Evolutionary conservation across 2,888 invertebrate species (phyloP).

Genomic region (Unio pictorum): DNA sequence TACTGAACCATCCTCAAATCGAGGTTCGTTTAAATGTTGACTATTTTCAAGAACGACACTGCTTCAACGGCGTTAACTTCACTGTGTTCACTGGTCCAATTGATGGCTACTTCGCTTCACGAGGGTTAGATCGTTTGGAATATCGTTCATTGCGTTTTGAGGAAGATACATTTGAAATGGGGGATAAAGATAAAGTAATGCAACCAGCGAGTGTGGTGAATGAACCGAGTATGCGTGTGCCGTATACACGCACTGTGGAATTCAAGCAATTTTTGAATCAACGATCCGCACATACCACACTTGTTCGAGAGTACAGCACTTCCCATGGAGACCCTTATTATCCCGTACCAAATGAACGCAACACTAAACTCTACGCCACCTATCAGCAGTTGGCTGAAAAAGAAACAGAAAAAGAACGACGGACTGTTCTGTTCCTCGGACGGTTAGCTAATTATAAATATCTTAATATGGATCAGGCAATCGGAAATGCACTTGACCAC

Average conservation of each 20-base stretch:
- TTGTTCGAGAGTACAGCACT: slow-evolving; percentile 4
- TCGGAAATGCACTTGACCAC: slow-evolving; percentile 8
- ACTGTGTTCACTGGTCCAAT: slow-evolving; percentile 5
- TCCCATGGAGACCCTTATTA: slow-evolving; percentile 10
- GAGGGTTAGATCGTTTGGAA: slow-evolving; percentile 1
- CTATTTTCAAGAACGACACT: slow-evolving; percentile 1
- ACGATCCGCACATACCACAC: background rate
- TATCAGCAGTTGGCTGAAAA: slow-evolving; percentile 2
- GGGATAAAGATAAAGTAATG: background rate
- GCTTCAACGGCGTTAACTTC: no score
- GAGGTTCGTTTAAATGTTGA: background rate
- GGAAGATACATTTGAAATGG: slow-evolving; percentile 1
- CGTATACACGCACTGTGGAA: slow-evolving; percentile 6
- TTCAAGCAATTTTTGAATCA: slow-evolving; percentile 11
- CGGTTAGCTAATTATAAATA: slow-evolving; percentile 13
- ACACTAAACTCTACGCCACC: background rate
- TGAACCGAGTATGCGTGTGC: slow-evolving; percentile 1
- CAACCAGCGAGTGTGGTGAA: slow-evolving; percentile 8
- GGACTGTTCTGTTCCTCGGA: slow-evolving; percentile 4
- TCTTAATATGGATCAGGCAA: slow-evolving; percentile 14
- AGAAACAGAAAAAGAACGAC: background rate
- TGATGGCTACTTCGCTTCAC: slow-evolving; percentile 5
- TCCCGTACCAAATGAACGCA: slow-evolving; percentile 7
- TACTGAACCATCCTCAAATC: slow-evolving; percentile 6
- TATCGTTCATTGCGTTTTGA: slow-evolving; percentile 7